These are phyloP conservation scores for Blastobasis adustella DNA, from an alignment of 2,888 invertebrate genomes.

Conservation along the genomic window DNA sequence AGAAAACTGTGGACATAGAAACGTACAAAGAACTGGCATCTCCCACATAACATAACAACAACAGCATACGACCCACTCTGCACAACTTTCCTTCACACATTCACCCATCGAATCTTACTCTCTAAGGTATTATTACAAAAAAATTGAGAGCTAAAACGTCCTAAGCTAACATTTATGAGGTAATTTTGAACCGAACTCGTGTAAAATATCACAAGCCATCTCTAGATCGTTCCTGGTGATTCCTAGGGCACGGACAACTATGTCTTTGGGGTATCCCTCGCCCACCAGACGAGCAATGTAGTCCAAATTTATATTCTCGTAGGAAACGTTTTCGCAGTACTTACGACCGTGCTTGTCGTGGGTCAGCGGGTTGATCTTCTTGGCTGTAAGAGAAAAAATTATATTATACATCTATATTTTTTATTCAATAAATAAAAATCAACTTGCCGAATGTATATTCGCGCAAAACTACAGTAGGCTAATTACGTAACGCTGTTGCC, in stretches of 20 bases:
- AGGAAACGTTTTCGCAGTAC: slow-evolving; percentile 76
- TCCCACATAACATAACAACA: no score
- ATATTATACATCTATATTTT: no score
- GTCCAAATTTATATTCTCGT: slow-evolving; percentile 93
- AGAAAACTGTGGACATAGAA: no score
- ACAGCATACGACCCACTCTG: no score
- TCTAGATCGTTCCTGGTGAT: slow-evolving; percentile 95
- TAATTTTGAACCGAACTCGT: slow-evolving; percentile 85
- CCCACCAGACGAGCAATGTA: slow-evolving; percentile 91
- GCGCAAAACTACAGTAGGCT: no score
- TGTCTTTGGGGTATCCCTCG: slow-evolving; percentile 93
- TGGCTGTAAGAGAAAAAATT: slow-evolving; percentile 39
- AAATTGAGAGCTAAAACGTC: neutral
- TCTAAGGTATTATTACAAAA: neutral
- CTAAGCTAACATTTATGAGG: slow-evolving; percentile 49
- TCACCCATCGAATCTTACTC: no score
- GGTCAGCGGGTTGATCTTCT: slow-evolving; percentile 66
- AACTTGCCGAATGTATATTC: no score
- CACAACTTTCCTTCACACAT: no score
- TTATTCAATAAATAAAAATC: no score
- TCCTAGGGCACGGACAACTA: slow-evolving; percentile 92
- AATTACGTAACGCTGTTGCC: no score
- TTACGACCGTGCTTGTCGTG: slow-evolving; percentile 67
- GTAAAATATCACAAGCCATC: slow-evolving; percentile 96
- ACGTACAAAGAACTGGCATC: no score